Evolutionary conservation across 2,113 vertebrate species (phyloP).

Genomic region (Panthera uncia): DNA sequence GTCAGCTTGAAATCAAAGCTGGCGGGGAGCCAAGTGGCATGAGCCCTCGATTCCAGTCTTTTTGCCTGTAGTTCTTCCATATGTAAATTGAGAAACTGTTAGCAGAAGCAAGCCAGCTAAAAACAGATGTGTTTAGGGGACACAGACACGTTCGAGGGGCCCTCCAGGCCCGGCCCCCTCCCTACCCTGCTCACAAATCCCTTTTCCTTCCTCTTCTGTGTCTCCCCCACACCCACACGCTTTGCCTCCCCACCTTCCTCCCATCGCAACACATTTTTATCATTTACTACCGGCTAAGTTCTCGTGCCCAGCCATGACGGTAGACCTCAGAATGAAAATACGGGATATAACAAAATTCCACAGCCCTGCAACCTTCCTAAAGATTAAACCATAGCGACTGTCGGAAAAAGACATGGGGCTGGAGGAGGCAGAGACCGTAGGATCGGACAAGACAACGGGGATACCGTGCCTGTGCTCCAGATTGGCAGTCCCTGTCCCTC

Average conservation of each 20-base stretch:
- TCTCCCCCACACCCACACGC: not conserved
- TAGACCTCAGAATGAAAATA: slow-evolving; percentile 58
- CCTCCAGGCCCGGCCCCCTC: not conserved
- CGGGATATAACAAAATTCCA: slow-evolving; percentile 55
- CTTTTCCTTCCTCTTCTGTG: slow-evolving; percentile 10
- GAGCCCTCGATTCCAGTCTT: slow-evolving; percentile 36
- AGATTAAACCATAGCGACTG: slow-evolving; percentile 12
- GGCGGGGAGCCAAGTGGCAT: slow-evolving; percentile 58
- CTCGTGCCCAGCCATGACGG: not conserved
- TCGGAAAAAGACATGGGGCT: not conserved
- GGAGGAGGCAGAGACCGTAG: not conserved
- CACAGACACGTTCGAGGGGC: slow-evolving; percentile 33
- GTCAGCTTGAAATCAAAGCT: slow-evolving; percentile 60
- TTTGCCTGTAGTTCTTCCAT: slow-evolving; percentile 45
- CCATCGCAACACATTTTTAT: slow-evolving; percentile 21
- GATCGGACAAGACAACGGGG: not conserved
- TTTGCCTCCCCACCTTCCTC: not conserved
- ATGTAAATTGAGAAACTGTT: slow-evolving; percentile 76
- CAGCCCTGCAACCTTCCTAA: slow-evolving; percentile 21
- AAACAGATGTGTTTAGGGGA: slow-evolving; percentile 70
- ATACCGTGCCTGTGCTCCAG: not conserved
- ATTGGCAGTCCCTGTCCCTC: not conserved
- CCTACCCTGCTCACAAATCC: slow-evolving; percentile 47
- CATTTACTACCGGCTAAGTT: slow-evolving; percentile 26
- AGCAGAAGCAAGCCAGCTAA: slow-evolving; percentile 67